Evolutionary conservation across 2,113 vertebrate genomes (phyloP), one percentile per base, ranked within the genome.

Genomic region (Australoheros scitulus): DNA sequence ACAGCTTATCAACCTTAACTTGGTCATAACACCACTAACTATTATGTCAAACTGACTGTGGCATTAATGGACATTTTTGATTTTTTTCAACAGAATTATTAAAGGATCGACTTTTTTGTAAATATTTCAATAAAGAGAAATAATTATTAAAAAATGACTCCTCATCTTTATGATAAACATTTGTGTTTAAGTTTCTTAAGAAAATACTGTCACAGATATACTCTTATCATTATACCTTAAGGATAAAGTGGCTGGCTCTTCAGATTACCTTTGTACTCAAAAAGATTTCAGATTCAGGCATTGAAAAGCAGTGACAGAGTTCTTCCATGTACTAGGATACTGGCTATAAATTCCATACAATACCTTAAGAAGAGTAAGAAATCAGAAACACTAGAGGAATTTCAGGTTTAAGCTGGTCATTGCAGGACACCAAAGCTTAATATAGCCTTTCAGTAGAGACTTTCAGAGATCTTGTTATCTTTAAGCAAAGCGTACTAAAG

Each of bases 1-100:
- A 34, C 0, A 10, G 15, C 84, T 87, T 87, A 55, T 86, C 81
- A 90, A 79, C 59, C 34, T 87, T 87, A 88, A 87, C 68, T 70
- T 29, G 81, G 85, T 60, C 76, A 59, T 75, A 82, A 90, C 61
- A 82, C 81, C 43, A 77, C 20, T 61, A 60, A 84, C 22, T 86
- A 34, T 26, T 61, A 61, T 77, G 43, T 84, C 68, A 81, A 87
- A 87, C 80, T 56, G 41, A 88, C 61, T 63, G 57, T 81, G 61
- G 43, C 20, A 83, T 84, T 24, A 61, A 61, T 61, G 32, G 32
- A 70, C 38, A 70, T 83, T 61, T 29, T 10, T 63, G 7, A 7
- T 77, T 36, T 55, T 36, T 55, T 70, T 52, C 64, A 50, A 29
- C 6, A 20, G 65, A 43, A 70, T 70, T 52, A 18, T 70, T 20